These are phyloP conservation scores for Lethocerus indicus DNA, from an alignment of 1,140 invertebrate genomes.

Conservation along the genomic window DNA sequence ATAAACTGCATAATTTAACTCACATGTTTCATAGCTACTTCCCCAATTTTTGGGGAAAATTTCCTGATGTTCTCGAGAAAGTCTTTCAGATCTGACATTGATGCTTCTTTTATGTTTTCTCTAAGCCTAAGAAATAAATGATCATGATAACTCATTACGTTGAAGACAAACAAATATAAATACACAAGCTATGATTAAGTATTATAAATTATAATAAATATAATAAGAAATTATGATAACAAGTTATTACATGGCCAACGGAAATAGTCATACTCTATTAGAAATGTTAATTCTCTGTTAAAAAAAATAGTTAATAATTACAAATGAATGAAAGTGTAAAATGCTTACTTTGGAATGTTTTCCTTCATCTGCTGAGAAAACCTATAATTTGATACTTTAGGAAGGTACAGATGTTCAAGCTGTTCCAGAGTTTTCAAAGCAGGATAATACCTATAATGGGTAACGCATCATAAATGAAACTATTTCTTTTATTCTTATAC, in stretches of 20 bases:
- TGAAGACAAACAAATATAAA: no score
- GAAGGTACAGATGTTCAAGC: slow-evolving; percentile 81
- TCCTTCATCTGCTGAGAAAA: slow-evolving; percentile 88
- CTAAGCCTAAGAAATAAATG: slow-evolving; percentile 39
- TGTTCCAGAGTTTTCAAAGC: slow-evolving; percentile 95
- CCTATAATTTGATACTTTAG: slow-evolving; percentile 79
- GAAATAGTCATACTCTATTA: neutral
- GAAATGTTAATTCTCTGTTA: neutral
- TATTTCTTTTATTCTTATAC: no score
- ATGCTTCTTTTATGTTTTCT: slow-evolving; percentile 86
- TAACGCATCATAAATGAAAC: no score
- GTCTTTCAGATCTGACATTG: slow-evolving; percentile 90
- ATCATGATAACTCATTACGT: neutral
- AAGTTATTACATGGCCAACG: neutral
- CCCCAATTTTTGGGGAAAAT: slow-evolving; percentile 86
- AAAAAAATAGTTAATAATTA: slow-evolving; percentile 1
- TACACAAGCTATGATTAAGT: neutral
- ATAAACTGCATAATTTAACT: slow-evolving; percentile 20
- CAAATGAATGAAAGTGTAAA: slow-evolving; percentile 19
- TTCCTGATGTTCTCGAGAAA: slow-evolving; percentile 94
- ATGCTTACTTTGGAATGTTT: slow-evolving; percentile 49
- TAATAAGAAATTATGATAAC: neutral
- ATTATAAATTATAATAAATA: slow-evolving; percentile 1
- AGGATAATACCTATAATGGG: slow-evolving; percentile 78
- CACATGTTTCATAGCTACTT: slow-evolving; percentile 79